Conservation (phyloP, 2,888 invertebrate species). For the Orgyia antiqua region DNA sequence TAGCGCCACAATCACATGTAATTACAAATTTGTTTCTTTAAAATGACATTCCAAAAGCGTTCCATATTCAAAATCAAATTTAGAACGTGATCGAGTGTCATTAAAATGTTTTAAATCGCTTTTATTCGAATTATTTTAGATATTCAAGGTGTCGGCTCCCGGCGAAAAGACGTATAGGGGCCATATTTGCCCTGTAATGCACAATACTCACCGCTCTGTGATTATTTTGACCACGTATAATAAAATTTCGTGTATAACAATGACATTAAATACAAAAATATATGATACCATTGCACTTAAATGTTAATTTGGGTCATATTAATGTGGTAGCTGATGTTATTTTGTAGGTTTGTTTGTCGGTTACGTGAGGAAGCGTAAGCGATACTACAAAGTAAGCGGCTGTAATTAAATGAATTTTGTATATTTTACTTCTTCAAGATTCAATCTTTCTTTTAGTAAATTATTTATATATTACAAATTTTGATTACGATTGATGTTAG, state of each 20-base stretch:
- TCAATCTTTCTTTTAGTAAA: too few relatives aligned
- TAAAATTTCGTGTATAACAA: slow-evolving; percentile 10
- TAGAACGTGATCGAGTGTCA: slow-evolving; percentile 20
- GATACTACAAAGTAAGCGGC: background rate
- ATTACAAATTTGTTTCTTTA: background rate
- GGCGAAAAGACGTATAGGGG: too few relatives aligned
- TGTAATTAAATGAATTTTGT: background rate
- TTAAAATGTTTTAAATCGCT: slow-evolving; percentile 18
- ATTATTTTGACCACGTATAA: slow-evolving; percentile 26
- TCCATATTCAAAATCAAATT: slow-evolving; percentile 14
- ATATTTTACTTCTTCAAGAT: too few relatives aligned
- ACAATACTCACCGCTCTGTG: slow-evolving; percentile 36
- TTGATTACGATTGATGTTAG: too few relatives aligned
- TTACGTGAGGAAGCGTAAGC: background rate
- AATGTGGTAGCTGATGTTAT: slow-evolving; percentile 3
- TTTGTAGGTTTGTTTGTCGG: slow-evolving; percentile 1
- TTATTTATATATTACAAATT: too few relatives aligned
- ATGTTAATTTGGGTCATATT: slow-evolving; percentile 6
- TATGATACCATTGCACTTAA: slow-evolving; percentile 7
- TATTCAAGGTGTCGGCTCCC: too few relatives aligned
- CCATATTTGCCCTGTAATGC: slow-evolving; percentile 27
- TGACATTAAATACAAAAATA: slow-evolving; percentile 8
- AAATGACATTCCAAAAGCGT: slow-evolving; percentile 18
- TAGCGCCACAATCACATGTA: background rate
- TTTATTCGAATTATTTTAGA: slow-evolving; percentile 13